These are phyloP conservation scores for Luperina testacea DNA, from an alignment of 2,888 invertebrate species.

Conservation along the genomic window DNA sequence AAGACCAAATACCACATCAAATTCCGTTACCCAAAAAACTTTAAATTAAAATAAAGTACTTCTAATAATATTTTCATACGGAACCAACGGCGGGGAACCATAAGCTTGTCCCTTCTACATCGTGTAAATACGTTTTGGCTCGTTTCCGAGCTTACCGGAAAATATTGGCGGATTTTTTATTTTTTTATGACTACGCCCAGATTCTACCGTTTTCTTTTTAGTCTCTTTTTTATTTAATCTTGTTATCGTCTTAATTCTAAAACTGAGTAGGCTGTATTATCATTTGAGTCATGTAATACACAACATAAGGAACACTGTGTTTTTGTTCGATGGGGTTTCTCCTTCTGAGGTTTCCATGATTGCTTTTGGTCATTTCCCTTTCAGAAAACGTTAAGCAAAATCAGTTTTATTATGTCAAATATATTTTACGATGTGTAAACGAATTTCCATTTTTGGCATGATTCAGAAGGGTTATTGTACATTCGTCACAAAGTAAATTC, in stretches of 20 bases:
- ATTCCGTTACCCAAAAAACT: neutral
- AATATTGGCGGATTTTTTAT: constrained; percentile 72
- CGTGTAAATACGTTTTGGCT: constrained; percentile 77
- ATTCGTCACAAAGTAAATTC: no score
- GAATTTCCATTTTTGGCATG: neutral
- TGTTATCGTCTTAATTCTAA: constrained; percentile 1
- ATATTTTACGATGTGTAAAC: neutral
- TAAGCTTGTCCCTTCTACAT: constrained; percentile 62
- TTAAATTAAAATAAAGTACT: neutral
- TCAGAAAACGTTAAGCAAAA: neutral
- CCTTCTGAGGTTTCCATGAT: neutral
- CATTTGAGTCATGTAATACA: neutral
- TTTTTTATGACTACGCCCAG: constrained; percentile 64
- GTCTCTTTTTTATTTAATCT: constrained; percentile 27
- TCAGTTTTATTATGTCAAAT: neutral
- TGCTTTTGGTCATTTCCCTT: neutral
- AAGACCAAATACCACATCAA: neutral
- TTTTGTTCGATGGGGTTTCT: neutral
- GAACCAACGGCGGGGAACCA: constrained; percentile 37
- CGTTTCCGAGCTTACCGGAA: constrained; percentile 77
- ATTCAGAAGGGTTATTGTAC: no score
- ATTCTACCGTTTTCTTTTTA: constrained; percentile 44
- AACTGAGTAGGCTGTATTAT: neutral
- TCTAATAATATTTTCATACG: constrained; percentile 29
- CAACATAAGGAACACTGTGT: neutral